Evolutionary conservation across 2,888 invertebrate genomes (phyloP), one percentile per base, ranked within the genome.

Genomic region (Nudaria mundana): DNA sequence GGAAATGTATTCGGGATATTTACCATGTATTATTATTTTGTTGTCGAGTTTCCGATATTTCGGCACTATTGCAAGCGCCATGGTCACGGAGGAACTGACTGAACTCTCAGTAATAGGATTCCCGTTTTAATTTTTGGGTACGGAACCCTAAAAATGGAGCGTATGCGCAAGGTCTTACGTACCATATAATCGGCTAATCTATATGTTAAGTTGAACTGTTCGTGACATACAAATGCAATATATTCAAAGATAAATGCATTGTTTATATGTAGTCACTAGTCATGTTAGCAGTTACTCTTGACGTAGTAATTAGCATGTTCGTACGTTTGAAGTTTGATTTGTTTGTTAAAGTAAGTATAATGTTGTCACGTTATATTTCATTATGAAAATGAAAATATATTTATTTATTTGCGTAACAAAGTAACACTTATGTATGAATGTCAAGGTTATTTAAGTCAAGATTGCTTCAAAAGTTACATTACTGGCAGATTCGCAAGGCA

Each of bases 121-220:
- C n/a, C n/a, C n/a, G n/a, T n/a, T n/a, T n/a, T n/a, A n/a, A n/a
- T n/a, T n/a, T n/a, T n/a, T n/a, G n/a, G n/a, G n/a, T n/a, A n/a
- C n/a, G n/a, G n/a, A n/a, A n/a, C n/a, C n/a, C n/a, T n/a, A 56
- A 56, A 51, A 48, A 7, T 44, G 23, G 46, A 55, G 46, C 45
- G 45, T 39, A 12, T 33, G 31, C 34, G 31, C 41, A 51, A 54
- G 55, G 48, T 36, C 29, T 26, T n/a, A 41, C 25, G 13, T 14
- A 24, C 3, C 3, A n/a, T 8, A 25, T 48, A 48, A 57, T 58
- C 45, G 37, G 31, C 37, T 37, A 41, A 51, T 58, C 51, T 46
- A 18, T 33, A 31, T 46, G 23, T 48, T 37, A 42, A 31, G 44
- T 48, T 37, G 24, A 41, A 34, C 28, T 43, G 32, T 26, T 50